Percentiles rank a stretch among this genome's conserved stretches.
phyloP scores from a whole-genome alignment of 1,140 invertebrate species.

The Anastrepha obliqua region DNA sequence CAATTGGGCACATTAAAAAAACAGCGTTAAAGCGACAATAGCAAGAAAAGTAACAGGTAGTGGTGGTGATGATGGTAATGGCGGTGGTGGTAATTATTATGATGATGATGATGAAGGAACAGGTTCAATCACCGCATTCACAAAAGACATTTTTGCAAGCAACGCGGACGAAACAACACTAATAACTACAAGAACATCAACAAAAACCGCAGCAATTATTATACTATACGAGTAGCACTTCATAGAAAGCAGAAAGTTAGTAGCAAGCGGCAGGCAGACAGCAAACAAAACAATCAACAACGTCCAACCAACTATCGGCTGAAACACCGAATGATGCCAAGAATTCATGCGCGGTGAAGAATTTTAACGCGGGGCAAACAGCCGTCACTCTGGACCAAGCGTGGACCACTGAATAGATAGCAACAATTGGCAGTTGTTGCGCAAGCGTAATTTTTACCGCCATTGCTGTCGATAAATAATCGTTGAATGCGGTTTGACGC shows the following conservation, averaged over 20 bases:
- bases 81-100: background rate
- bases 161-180: background rate
- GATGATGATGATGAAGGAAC: slow-evolving; percentile 22
- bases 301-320: background rate
- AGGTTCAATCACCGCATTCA: slow-evolving; percentile 42
- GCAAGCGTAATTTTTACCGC: slow-evolving; percentile 28
- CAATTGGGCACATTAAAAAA: background rate
- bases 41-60: background rate
- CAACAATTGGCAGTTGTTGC: background rate
- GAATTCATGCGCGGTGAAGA: slow-evolving; percentile 19
- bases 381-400: background rate
- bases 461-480: slow-evolving; percentile 33
- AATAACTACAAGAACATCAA: background rate
- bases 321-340: background rate
- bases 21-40: background rate
- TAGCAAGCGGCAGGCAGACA: background rate
- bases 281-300: background rate
- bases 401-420: background rate
- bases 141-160: slow-evolving; percentile 25
- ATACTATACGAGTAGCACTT: too few relatives aligned
- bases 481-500: slow-evolving; percentile 38
- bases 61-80: background rate
- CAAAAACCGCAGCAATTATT: background rate
- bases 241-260: slow-evolving; percentile 6
- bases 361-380: background rate